These are phyloP conservation scores for Piscicola geometra DNA, from an alignment of 2,888 invertebrate species.

Conservation along the genomic window DNA sequence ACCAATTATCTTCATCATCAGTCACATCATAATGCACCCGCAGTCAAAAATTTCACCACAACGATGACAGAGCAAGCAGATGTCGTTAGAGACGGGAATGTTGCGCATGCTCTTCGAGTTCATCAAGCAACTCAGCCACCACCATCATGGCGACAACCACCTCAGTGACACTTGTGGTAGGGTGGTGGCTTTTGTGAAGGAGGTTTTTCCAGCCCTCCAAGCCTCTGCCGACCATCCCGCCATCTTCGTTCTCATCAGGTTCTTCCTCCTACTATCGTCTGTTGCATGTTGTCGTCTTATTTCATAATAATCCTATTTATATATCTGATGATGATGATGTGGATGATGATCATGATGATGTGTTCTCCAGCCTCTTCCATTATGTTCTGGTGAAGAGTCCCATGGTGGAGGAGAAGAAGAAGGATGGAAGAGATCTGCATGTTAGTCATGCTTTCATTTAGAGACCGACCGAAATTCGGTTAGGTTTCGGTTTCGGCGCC, in stretches of 20 bases:
- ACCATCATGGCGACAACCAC: constrained; percentile 61
- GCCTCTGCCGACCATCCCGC: constrained; percentile 67
- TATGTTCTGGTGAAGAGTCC: constrained; percentile 77
- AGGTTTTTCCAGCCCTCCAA: constrained; percentile 67
- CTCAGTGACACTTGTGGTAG: constrained; percentile 74
- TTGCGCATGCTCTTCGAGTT: constrained; percentile 74
- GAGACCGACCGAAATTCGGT: too few species aligned
- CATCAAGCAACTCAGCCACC: constrained; percentile 58
- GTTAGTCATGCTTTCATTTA: constrained; percentile 54
- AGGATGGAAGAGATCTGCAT: constrained; percentile 74
- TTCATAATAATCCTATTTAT: neutral
- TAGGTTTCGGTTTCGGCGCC: too few species aligned
- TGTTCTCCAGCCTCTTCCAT: constrained; percentile 64
- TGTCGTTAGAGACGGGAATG: constrained; percentile 70
- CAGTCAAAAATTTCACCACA: too few species aligned
- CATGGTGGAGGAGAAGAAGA: constrained; percentile 71
- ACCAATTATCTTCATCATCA: too few species aligned
- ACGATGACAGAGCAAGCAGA: constrained; percentile 27
- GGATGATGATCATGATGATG: neutral
- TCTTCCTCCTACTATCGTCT: constrained; percentile 45
- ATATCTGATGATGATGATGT: too few species aligned
- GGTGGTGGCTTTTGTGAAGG: constrained; percentile 69
- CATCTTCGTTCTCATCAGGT: constrained; percentile 72
- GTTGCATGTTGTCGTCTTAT: neutral
- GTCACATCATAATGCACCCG: too few species aligned